A percentile compares a stretch with the other conserved stretches of the same genome.
These are phyloP conservation scores for Dilophus febrilis DNA, from an alignment of 2,888 invertebrate species.

Conservation along the genomic window DNA sequence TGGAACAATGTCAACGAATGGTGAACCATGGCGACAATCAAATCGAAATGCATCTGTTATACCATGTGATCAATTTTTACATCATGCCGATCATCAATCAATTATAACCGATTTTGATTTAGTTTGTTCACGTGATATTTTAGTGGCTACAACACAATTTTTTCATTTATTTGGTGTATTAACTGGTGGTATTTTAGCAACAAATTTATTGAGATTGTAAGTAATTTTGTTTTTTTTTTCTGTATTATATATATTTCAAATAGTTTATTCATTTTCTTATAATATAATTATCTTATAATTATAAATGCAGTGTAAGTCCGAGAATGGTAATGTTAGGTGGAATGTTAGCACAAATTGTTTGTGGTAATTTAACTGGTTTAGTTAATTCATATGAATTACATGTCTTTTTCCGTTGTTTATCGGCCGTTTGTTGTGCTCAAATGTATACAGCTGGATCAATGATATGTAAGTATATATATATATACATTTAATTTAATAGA, in stretches of 20 bases:
- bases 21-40: conserved; percentile 23
- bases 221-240: conserved; percentile 9
- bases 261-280: conserved; percentile 1
- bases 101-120: conserved; percentile 32
- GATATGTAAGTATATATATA: conserved; percentile 28
- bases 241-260: background rate
- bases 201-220: conserved; percentile 28
- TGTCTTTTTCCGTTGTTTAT: conserved; percentile 30
- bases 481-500: too few species aligned
- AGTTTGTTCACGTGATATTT: conserved; percentile 31
- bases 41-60: conserved; percentile 22
- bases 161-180: conserved; percentile 34
- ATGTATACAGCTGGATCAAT: conserved; percentile 32
- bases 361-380: conserved; percentile 30
- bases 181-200: conserved; percentile 30
- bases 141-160: conserved; percentile 33
- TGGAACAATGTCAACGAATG: too few species aligned
- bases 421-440: conserved; percentile 31
- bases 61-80: conserved; percentile 27
- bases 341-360: conserved; percentile 30
- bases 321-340: conserved; percentile 29
- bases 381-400: conserved; percentile 30
- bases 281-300: conserved; percentile 2
- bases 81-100: conserved; percentile 24
- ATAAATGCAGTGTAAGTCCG: conserved; percentile 32